A percentile compares a stretch with the other conserved stretches of the same genome.
These are phyloP conservation scores for Drosophila multiciliata DNA, from an alignment of 2,888 invertebrate species.

Conservation along the genomic window DNA sequence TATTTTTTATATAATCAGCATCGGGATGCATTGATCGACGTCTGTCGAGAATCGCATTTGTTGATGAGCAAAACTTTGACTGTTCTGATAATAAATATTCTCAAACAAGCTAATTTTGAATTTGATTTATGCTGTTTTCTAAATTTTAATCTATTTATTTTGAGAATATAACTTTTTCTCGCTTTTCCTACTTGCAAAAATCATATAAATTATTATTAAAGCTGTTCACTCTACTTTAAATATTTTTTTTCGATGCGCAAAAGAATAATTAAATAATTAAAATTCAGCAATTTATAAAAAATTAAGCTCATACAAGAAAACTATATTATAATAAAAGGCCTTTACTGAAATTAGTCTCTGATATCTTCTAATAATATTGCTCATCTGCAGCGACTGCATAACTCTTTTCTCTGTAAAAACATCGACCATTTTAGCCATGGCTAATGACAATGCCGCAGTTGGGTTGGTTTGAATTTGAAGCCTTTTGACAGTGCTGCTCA, in stretches of 20 bases:
- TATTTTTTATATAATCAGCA: conserved; percentile 30
- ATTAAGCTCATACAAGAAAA: not conserved
- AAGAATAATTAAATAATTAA: not conserved
- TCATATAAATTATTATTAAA: not conserved
- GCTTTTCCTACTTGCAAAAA: too few species aligned
- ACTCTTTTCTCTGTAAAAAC: conserved; percentile 26
- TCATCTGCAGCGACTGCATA: not conserved
- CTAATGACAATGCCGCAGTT: conserved; percentile 50
- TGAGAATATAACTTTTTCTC: too few species aligned
- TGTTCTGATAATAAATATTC: not conserved
- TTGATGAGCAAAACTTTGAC: not conserved
- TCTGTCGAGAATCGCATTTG: not conserved
- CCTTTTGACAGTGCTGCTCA: conserved; percentile 52
- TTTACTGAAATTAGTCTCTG: not conserved
- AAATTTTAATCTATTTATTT: not conserved
- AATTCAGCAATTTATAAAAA: not conserved
- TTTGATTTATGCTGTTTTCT: too few species aligned
- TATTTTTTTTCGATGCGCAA: not conserved
- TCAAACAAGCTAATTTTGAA: not conserved
- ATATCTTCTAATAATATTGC: not conserved
- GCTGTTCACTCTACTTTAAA: not conserved
- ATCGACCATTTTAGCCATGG: conserved; percentile 26
- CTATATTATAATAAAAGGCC: not conserved
- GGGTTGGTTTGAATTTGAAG: conserved; percentile 47
- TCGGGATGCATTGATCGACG: conserved; percentile 9